A percentile compares a stretch with the other conserved stretches of the same genome.
These are phyloP conservation scores for Orussus abietinus DNA, from an alignment of 1,140 invertebrate genomes.

Conservation along the genomic window DNA sequence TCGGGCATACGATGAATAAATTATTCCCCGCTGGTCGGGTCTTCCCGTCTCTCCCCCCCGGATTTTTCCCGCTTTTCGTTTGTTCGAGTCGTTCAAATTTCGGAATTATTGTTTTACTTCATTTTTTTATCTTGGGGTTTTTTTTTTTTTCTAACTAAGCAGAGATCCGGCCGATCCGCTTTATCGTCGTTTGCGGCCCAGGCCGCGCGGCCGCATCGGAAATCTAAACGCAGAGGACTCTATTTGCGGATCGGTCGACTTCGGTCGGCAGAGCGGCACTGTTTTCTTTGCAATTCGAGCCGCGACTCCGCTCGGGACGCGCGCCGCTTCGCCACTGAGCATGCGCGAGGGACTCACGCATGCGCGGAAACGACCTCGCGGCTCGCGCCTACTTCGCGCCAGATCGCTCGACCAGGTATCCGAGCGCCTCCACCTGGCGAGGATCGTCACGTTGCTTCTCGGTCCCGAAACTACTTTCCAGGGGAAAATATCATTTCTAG, in stretches of 20 bases:
- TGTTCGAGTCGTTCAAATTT: no score
- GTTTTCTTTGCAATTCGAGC: slow-evolving; percentile 29
- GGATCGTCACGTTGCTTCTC: no score
- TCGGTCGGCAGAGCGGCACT: slow-evolving; percentile 21
- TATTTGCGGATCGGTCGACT: slow-evolving; percentile 18
- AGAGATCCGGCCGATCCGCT: background rate
- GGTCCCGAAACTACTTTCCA: no score
- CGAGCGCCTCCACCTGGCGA: no score
- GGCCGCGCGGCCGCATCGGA: slow-evolving; percentile 7
- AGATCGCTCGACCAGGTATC: slow-evolving; percentile 3
- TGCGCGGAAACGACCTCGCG: slow-evolving; percentile 26
- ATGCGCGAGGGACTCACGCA: slow-evolving; percentile 7
- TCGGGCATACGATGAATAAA: no score
- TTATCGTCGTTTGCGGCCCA: slow-evolving; percentile 20
- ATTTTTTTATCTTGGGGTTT: no score
- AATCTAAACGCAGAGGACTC: slow-evolving; percentile 4
- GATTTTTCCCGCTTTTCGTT: no score
- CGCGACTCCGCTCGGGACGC: slow-evolving; percentile 13
- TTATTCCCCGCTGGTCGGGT: no score
- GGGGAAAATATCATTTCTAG: no score
- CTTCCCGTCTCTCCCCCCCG: no score
- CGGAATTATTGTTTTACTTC: no score
- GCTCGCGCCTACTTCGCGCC: slow-evolving; percentile 14
- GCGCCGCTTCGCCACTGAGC: background rate
- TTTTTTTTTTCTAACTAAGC: background rate